A percentile compares a stretch with the other conserved stretches of the same genome.
Evolutionary conservation across 2,797 vertebrate species (phyloP).

Genomic region (Myotis myotis): DNA sequence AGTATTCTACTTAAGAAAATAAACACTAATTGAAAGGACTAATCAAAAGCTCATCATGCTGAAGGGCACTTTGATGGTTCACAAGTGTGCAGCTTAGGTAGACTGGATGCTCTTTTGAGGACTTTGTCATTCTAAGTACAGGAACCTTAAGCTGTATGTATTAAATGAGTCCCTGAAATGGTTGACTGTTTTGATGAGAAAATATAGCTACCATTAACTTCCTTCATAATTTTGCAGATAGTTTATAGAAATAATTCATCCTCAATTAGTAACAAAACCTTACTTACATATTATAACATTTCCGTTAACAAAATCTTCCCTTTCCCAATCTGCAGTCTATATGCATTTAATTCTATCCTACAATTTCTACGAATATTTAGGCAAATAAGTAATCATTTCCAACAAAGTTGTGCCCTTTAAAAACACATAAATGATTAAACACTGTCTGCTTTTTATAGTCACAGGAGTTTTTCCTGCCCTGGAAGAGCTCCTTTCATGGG

Average conservation of each 20-base stretch:
- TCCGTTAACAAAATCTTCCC: conserved; percentile 22
- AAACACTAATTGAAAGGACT: conserved; percentile 77
- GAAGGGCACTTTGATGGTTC: conserved; percentile 69
- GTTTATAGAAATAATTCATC: conserved; percentile 38
- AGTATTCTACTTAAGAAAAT: conserved; percentile 74
- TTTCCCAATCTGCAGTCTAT: not conserved
- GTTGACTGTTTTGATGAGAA: conserved; percentile 24
- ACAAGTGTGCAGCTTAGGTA: conserved; percentile 64
- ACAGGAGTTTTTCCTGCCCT: not conserved
- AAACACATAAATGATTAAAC: conserved; percentile 21
- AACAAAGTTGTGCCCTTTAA: conserved; percentile 17
- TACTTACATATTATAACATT: not conserved
- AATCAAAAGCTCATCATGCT: conserved; percentile 76
- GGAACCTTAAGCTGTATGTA: not conserved
- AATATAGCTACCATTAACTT: conserved; percentile 2
- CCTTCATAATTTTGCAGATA: conserved; percentile 26
- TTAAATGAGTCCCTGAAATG: not conserved
- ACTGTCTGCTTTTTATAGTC: not conserved
- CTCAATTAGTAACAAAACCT: not conserved
- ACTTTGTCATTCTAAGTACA: conserved; percentile 29
- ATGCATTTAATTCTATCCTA: conserved; percentile 37
- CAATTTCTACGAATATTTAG: conserved; percentile 32
- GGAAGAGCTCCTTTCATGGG: not conserved
- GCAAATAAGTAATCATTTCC: conserved; percentile 42
- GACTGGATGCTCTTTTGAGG: conserved; percentile 51